These are phyloP conservation scores for Lonchura striata DNA, from an alignment of 2,113 vertebrate species.

Conservation along the genomic window DNA sequence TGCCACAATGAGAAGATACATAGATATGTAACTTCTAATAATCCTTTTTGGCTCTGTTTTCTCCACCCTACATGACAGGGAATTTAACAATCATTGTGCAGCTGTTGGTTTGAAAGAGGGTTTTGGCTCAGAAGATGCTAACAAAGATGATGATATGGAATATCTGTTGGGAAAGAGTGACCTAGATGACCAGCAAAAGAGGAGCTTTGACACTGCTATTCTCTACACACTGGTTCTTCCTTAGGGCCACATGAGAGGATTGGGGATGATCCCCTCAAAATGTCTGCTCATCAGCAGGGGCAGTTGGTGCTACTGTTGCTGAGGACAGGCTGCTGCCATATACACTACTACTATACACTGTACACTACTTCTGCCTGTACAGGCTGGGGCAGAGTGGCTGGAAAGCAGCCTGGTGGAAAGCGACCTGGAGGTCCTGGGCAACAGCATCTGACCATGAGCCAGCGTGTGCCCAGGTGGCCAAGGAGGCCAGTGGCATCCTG, in stretches of 20 bases:
- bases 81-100: neutral
- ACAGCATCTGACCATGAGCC: neutral
- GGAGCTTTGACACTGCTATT: neutral
- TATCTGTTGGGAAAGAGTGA: neutral
- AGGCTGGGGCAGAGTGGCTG: neutral
- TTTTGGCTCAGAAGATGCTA: neutral
- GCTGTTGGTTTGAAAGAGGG: neutral
- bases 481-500: neutral
- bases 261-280: neutral
- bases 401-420: neutral
- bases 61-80: neutral
- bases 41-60: neutral
- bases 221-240: neutral
- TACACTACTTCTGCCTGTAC: neutral
- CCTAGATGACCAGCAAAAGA: neutral
- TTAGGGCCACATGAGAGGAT: neutral
- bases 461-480: neutral
- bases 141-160: neutral
- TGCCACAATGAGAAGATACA: neutral
- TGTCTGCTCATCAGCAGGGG: neutral
- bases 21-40: neutral
- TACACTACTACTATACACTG: no score
- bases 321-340: neutral
- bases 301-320: accelerated
- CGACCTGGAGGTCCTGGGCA: neutral